These are phyloP conservation scores for Drosophila buzzatii DNA, from an alignment of 2,888 invertebrate genomes.

Conservation along the genomic window DNA sequence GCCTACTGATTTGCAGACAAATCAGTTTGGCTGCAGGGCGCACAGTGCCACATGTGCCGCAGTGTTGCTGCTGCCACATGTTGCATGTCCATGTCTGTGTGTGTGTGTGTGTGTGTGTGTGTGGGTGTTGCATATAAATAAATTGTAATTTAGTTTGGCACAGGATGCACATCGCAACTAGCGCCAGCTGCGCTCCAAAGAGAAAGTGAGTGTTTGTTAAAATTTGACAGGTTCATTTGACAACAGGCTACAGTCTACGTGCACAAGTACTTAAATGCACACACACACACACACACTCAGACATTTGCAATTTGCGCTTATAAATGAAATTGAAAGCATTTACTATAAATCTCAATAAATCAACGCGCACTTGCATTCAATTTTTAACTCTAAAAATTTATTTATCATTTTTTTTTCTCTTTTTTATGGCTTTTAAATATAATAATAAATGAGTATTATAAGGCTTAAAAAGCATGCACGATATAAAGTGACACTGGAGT, in stretches of 20 bases:
- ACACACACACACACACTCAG: constrained; percentile 2
- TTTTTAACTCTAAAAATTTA: constrained; percentile 4
- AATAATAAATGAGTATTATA: constrained; percentile 9
- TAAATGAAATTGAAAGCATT: constrained; percentile 62
- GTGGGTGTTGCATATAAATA: constrained; percentile 80
- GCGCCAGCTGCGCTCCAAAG: constrained; percentile 75
- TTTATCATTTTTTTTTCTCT: not conserved
- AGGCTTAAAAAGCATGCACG: not conserved
- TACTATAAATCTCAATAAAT: constrained; percentile 61
- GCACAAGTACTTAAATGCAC: constrained; percentile 51
- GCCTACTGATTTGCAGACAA: constrained; percentile 81
- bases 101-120: constrained; percentile 34
- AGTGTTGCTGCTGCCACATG: constrained; percentile 37
- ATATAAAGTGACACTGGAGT: constrained; percentile 21
- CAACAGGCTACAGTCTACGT: constrained; percentile 49
- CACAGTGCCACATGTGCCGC: constrained; percentile 28
- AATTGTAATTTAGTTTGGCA: constrained; percentile 80
- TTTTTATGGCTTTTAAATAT: not conserved
- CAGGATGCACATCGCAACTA: constrained; percentile 66
- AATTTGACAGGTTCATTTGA: constrained; percentile 83
- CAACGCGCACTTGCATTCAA: constrained; percentile 29
- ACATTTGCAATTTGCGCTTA: constrained; percentile 18
- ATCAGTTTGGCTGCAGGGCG: constrained; percentile 63
- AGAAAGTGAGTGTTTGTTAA: constrained; percentile 83
- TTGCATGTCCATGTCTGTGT: constrained; percentile 26